A percentile compares a stretch with the other conserved stretches of the same genome.
Conservation (phyloP, 2,888 invertebrate species). For the Sarcophaga subvicina region DNA sequence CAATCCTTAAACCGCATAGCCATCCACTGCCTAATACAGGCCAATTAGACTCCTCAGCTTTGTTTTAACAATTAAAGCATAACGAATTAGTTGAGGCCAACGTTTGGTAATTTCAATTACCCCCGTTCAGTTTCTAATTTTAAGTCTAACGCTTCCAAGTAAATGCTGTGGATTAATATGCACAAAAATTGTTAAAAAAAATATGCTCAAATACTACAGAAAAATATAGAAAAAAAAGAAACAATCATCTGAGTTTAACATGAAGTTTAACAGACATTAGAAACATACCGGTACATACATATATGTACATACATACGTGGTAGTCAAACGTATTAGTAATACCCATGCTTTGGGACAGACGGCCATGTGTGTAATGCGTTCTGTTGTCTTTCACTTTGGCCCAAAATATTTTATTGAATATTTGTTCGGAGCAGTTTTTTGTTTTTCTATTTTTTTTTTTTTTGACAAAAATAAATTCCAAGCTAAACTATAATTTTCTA, state of each 20-base stretch:
- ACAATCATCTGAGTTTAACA: conserved; percentile 33
- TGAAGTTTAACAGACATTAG: conserved; percentile 40
- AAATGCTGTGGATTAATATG: conserved; percentile 22
- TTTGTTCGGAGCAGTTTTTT: not conserved
- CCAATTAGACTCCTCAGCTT: too few species aligned
- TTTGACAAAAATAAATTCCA: conserved; percentile 38
- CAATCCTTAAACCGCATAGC: too few species aligned
- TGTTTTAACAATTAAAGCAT: too few species aligned
- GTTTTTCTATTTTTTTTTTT: not conserved
- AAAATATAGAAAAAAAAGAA: not conserved
- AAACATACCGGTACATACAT: not conserved
- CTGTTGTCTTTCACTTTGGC: conserved; percentile 55
- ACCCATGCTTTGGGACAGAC: not conserved
- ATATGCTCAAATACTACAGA: not conserved
- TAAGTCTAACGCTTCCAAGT: not conserved
- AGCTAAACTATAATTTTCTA: conserved; percentile 43
- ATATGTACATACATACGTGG: not conserved
- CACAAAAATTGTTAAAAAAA: conserved; percentile 19
- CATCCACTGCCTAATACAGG: too few species aligned
- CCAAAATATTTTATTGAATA: conserved; percentile 44
- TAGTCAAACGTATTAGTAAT: not conserved
- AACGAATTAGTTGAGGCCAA: too few species aligned
- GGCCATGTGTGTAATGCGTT: conserved; percentile 50
- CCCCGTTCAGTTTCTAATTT: conserved; percentile 7
- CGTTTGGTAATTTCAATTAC: not conserved